These are phyloP conservation scores for Rhagoletis zephyria DNA, from an alignment of 1,140 invertebrate species.

Conservation along the genomic window DNA sequence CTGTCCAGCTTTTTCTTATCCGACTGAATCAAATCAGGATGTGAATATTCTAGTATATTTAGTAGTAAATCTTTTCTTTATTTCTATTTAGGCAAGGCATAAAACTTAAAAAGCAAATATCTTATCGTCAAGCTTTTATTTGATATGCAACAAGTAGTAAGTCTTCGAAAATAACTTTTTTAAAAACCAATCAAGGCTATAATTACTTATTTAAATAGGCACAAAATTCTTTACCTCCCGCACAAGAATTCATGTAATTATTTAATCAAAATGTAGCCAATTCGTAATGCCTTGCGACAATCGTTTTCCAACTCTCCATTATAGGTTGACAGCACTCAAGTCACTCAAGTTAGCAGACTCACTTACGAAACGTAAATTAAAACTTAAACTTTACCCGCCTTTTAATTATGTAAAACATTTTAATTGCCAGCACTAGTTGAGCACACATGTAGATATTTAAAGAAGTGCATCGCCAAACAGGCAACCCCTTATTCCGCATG, in stretches of 20 bases:
- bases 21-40: too few species aligned
- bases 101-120: too few species aligned
- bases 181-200: neutral
- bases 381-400: slow-evolving; percentile 13
- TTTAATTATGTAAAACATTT: slow-evolving; percentile 51
- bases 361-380: neutral
- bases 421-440: slow-evolving; percentile 29
- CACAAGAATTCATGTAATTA: neutral
- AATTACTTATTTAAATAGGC: neutral
- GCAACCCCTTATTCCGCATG: neutral
- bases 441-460: neutral
- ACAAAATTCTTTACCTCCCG: neutral
- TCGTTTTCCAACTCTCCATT: neutral
- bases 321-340: neutral
- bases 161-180: neutral
- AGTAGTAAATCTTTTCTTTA: too few species aligned
- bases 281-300: neutral
- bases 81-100: too few species aligned
- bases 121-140: too few species aligned
- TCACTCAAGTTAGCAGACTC: slow-evolving; percentile 27
- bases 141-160: too few species aligned
- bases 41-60: too few species aligned
- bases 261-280: neutral
- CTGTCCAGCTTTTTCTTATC: too few species aligned
- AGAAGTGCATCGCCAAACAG: neutral